These are phyloP conservation scores for Chelonus formosanus DNA, from an alignment of 2,888 invertebrate species.

Conservation along the genomic window DNA sequence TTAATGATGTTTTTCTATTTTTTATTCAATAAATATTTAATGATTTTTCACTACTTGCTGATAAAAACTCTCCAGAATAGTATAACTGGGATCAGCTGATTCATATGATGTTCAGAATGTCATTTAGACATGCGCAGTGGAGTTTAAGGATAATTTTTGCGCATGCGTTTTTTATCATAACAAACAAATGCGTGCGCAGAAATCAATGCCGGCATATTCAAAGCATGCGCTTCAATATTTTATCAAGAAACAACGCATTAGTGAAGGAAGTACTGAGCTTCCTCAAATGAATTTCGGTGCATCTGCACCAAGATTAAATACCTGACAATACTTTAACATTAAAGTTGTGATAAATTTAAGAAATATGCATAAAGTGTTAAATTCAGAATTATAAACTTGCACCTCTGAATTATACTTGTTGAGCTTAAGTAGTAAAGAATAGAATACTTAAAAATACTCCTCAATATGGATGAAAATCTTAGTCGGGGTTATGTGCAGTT, in stretches of 20 bases:
- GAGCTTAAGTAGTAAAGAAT: not conserved
- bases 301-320: slow-evolving; percentile 23
- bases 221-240: slow-evolving; percentile 56
- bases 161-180: not conserved
- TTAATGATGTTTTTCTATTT: slow-evolving; percentile 41
- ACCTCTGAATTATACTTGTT: not conserved
- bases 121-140: slow-evolving; percentile 15
- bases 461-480: slow-evolving; percentile 72
- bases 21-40: slow-evolving; percentile 5
- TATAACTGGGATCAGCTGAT: slow-evolving; percentile 51
- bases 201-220: slow-evolving; percentile 63
- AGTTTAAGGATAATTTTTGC: slow-evolving; percentile 7
- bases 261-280: slow-evolving; percentile 21
- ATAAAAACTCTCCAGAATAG: slow-evolving; percentile 21
- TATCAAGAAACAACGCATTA: not conserved
- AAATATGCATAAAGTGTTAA: not conserved
- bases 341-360: not conserved
- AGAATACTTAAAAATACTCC: not conserved
- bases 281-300: slow-evolving; percentile 34
- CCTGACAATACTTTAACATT: too few relatives aligned
- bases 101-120: slow-evolving; percentile 45
- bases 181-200: slow-evolving; percentile 57
- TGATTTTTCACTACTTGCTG: slow-evolving; percentile 7
- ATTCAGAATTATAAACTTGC: not conserved
- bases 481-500: slow-evolving; percentile 73